Evolutionary conservation across 2,797 vertebrate genomes (phyloP).

Genomic region (Borostomias antarcticus): DNA sequence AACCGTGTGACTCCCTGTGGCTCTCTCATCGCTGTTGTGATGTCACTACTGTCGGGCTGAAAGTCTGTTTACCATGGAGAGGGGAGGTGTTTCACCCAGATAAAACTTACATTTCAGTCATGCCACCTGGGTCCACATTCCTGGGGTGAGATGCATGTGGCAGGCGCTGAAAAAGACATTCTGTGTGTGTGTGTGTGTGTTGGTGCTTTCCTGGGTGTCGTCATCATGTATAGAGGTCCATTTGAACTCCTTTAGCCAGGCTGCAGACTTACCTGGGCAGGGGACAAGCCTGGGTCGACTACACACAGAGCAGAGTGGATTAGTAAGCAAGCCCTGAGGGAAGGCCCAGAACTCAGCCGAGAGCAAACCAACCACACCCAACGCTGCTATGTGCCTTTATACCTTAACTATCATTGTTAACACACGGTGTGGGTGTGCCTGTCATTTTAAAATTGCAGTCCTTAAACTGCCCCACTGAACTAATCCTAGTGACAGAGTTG

Average conservation of each 20-base stretch:
- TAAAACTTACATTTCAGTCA: background rate
- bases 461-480: constrained; percentile 1
- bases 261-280: background rate
- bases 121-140: constrained; percentile 14
- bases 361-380: constrained; percentile 18
- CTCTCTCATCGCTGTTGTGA: constrained; percentile 11
- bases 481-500: constrained; percentile 10
- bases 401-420: constrained; percentile 9
- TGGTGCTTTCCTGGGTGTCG: background rate
- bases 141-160: background rate
- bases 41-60: constrained; percentile 12
- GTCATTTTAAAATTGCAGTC: background rate
- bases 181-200: background rate
- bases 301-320: background rate
- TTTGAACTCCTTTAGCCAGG: background rate
- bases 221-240: background rate
- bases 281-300: background rate
- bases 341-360: constrained; percentile 5
- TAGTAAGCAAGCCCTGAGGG: background rate
- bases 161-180: background rate
- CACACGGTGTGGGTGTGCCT: constrained; percentile 5
- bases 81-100: background rate
- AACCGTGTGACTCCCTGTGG: background rate
- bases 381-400: constrained; percentile 1
- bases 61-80: constrained; percentile 1